Evolutionary conservation across 2,888 invertebrate genomes (phyloP).

Genomic region (Stratiomys singularior): DNA sequence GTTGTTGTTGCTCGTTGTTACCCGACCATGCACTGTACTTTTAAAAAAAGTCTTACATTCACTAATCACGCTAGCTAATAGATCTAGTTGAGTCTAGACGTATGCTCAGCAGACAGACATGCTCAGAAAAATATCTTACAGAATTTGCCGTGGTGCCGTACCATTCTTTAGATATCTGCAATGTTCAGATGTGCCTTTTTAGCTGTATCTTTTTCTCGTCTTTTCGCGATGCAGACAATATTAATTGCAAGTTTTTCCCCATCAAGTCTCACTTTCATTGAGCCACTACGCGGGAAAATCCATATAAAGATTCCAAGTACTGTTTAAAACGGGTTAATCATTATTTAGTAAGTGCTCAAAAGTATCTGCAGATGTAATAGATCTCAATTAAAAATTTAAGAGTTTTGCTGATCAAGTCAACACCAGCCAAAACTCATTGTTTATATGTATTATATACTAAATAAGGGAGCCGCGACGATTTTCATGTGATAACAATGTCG

Average conservation of each 20-base stretch:
- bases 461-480: neutral
- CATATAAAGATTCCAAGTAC: neutral
- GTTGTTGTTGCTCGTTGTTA: too few relatives aligned
- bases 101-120: neutral
- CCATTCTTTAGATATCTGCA: neutral
- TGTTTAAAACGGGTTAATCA: neutral
- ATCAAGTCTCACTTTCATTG: neutral
- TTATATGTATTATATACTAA: neutral
- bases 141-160: neutral
- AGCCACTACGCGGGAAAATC: neutral
- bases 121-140: neutral
- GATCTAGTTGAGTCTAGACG: conserved; percentile 21
- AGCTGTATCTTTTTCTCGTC: neutral
- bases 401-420: too few relatives aligned
- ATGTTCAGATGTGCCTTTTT: neutral
- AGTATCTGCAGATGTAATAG: too few relatives aligned
- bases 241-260: conserved; percentile 17
- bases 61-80: neutral
- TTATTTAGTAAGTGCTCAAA: neutral
- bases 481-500: conserved; percentile 34
- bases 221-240: neutral
- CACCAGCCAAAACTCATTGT: too few relatives aligned
- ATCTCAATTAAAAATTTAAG: too few relatives aligned
- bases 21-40: too few relatives aligned
- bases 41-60: neutral